These are phyloP conservation scores for Ceratosolen fusciceps DNA, from an alignment of 1,140 invertebrate genomes.

Conservation along the genomic window DNA sequence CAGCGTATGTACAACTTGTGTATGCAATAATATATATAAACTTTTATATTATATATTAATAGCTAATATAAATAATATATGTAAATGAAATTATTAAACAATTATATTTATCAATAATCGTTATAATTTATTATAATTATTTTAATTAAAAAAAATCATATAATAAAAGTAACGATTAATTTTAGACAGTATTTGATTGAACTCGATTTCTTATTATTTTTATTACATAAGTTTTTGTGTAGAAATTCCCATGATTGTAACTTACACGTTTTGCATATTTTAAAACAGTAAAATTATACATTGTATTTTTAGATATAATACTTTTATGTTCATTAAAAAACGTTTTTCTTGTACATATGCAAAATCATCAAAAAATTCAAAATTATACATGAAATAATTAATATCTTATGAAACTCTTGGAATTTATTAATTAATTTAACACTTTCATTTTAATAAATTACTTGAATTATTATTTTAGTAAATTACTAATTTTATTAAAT, in stretches of 20 bases:
- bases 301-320: conserved; percentile 31
- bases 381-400: conserved; percentile 16
- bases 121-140: conserved; percentile 50
- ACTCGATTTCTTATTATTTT: conserved; percentile 35
- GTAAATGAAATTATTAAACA: not conserved
- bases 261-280: conserved; percentile 26
- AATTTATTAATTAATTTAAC: conserved; percentile 25
- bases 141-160: conserved; percentile 57
- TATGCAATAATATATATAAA: conserved; percentile 13
- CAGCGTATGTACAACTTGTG: conserved; percentile 62
- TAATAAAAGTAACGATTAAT: conserved; percentile 56
- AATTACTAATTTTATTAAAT: not conserved
- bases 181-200: conserved; percentile 49
- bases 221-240: conserved; percentile 29
- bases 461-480: conserved; percentile 27
- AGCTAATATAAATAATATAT: not conserved
- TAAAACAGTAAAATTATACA: conserved; percentile 38
- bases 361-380: conserved; percentile 25
- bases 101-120: conserved; percentile 29
- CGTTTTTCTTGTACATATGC: conserved; percentile 18
- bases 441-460: conserved; percentile 32
- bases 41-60: not conserved
- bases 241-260: conserved; percentile 28
- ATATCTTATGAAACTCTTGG: conserved; percentile 21
- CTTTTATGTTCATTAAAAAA: conserved; percentile 37